Conservation (phyloP, 2,888 invertebrate genomes). For the Mongoloraphidia duomilia region DNA sequence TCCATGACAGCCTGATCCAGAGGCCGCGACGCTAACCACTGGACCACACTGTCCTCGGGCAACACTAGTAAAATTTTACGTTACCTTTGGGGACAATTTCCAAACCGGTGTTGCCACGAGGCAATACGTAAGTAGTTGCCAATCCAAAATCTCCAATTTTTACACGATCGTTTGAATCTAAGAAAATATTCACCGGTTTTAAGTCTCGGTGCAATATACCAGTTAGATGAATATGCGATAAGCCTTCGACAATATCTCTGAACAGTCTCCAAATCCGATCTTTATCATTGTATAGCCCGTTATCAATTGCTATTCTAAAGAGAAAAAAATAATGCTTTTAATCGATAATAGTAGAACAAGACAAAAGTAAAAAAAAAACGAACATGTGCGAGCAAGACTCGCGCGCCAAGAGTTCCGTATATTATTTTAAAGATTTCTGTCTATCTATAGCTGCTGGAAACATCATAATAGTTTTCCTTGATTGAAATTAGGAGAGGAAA, state of each 20-base stretch:
- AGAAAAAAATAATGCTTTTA: conserved; percentile 4
- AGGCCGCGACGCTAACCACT: too few relatives aligned
- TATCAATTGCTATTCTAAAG: conserved; percentile 69
- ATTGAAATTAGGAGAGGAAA: too few relatives aligned
- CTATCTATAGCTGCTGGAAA: too few relatives aligned
- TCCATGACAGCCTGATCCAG: too few relatives aligned
- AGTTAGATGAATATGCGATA: conserved; percentile 85
- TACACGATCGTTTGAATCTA: conserved; percentile 86
- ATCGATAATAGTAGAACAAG: too few relatives aligned
- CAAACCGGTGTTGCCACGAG: conserved; percentile 18
- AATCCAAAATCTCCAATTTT: conserved; percentile 98
- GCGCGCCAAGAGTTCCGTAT: too few relatives aligned
- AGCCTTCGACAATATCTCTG: conserved; percentile 81
- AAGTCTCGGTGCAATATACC: conserved; percentile 77
- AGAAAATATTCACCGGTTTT: conserved; percentile 86
- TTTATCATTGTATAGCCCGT: conserved; percentile 56
- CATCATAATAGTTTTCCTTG: too few relatives aligned
- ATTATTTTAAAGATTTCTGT: too few relatives aligned
- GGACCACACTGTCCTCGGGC: too few relatives aligned
- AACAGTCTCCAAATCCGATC: conserved; percentile 84
- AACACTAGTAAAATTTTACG: too few relatives aligned
- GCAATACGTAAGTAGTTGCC: conserved; percentile 62
- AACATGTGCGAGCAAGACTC: too few relatives aligned
- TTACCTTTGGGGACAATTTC: conserved; percentile 15
- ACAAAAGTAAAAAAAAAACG: too few relatives aligned